Evolutionary conservation across 2,888 invertebrate species (phyloP).

Genomic region (Trachelus troglodyta): DNA sequence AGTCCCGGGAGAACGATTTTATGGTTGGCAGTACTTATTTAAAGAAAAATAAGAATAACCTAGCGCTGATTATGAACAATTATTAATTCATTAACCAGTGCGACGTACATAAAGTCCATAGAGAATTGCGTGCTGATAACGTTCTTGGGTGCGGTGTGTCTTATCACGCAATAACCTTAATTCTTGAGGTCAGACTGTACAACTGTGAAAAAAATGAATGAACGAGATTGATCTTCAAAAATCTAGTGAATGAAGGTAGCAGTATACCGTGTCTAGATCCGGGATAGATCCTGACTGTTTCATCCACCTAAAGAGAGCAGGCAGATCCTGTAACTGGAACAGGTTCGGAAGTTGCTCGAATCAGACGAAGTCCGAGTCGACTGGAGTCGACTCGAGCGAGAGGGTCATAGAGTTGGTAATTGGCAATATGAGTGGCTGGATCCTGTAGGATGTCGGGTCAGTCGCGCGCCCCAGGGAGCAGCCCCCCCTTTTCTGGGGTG

Average conservation of each 20-base stretch:
- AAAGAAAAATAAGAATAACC: background rate
- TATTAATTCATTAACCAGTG: background rate
- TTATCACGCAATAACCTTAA: background rate
- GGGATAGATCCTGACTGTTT: background rate
- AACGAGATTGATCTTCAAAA: background rate
- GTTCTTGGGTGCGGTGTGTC: background rate
- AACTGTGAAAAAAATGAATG: background rate
- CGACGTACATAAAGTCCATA: background rate
- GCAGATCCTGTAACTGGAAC: constrained; percentile 30
- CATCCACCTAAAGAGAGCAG: constrained; percentile 12
- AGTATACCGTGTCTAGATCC: background rate
- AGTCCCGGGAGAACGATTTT: background rate
- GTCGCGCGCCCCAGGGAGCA: constrained; percentile 63
- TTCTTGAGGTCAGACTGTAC: background rate
- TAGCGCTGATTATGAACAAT: background rate
- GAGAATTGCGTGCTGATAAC: background rate
- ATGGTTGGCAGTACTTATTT: background rate
- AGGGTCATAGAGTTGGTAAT: constrained; percentile 65
- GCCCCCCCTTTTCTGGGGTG: constrained; percentile 53
- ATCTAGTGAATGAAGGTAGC: background rate
- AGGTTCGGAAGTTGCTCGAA: constrained; percentile 51
- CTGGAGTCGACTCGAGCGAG: constrained; percentile 40
- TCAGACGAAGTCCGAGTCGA: constrained; percentile 54
- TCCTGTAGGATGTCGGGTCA: constrained; percentile 63
- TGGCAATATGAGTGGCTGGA: constrained; percentile 66